Percentiles rank a stretch among this genome's conserved stretches.
These are phyloP conservation scores for Taeniopygia guttata DNA, from an alignment of 2,797 vertebrate species.

Conservation along the genomic window DNA sequence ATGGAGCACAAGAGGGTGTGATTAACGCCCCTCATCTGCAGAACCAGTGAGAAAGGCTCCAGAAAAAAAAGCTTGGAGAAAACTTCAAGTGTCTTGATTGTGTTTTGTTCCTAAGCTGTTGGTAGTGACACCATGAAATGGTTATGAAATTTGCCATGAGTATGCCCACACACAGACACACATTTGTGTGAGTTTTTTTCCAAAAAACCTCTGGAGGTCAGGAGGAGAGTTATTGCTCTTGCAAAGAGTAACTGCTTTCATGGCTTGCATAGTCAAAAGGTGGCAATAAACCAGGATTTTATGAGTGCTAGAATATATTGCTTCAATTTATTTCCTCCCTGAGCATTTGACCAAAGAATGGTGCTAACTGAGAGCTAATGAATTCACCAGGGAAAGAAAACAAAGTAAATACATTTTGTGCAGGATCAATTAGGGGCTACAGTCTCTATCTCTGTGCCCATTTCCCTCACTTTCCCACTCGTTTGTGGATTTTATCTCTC, in stretches of 20 bases:
- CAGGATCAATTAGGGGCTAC: not conserved
- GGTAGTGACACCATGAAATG: not conserved
- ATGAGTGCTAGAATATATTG: not conserved
- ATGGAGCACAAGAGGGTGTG: not conserved
- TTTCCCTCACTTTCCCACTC: not conserved
- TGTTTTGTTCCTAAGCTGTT: not conserved
- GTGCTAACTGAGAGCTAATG: not conserved
- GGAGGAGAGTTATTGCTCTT: not conserved
- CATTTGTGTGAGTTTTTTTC: not conserved
- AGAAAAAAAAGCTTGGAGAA: not conserved
- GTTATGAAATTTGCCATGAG: not conserved
- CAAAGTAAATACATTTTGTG: not conserved
- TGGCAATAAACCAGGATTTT: not conserved
- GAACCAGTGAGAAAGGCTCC: not conserved
- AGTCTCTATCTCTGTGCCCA: not conserved
- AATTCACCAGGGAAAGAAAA: not conserved
- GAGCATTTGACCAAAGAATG: conserved; percentile 1
- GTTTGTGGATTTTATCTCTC: not conserved
- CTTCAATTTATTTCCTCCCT: not conserved
- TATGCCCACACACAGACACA: not conserved
- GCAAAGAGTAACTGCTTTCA: not conserved
- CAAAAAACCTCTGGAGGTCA: not conserved
- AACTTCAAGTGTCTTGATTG: not conserved
- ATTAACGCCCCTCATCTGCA: not conserved
- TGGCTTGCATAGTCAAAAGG: not conserved